Evolutionary conservation across 2,113 vertebrate genomes (phyloP).

Genomic region (Condylura cristata): DNA sequence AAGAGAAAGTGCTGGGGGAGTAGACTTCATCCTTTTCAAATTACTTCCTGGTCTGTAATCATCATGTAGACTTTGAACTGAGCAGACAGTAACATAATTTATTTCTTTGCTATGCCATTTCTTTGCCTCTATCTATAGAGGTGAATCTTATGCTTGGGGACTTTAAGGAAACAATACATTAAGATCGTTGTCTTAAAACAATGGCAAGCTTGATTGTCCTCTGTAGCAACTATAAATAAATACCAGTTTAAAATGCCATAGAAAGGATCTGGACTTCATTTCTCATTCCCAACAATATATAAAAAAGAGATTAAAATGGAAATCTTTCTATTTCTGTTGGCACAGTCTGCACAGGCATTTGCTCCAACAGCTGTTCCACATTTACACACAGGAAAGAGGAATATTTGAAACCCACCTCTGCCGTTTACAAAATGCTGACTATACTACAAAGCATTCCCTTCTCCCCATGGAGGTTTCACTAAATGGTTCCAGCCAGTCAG

Average conservation of each 20-base stretch:
- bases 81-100: background rate
- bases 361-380: conserved; percentile 52
- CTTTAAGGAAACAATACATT: background rate
- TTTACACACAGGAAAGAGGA: conserved; percentile 38
- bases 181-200: background rate
- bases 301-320: conserved; percentile 27
- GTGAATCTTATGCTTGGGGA: background rate
- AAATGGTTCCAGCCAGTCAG: background rate
- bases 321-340: conserved; percentile 47
- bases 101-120: background rate
- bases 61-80: background rate
- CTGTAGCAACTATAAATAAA: conserved; percentile 25
- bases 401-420: background rate
- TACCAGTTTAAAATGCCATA: background rate
- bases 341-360: background rate
- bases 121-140: background rate
- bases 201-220: background rate
- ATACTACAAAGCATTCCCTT: background rate
- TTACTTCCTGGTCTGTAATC: conserved; percentile 41
- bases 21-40: background rate
- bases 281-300: conserved; percentile 1
- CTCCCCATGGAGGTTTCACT: background rate
- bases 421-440: background rate
- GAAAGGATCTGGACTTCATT: background rate
- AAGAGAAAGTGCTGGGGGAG: background rate